A percentile compares a stretch with the other conserved stretches of the same genome.
Conservation (phyloP, 2,113 vertebrate genomes). For the Oreochromis aureus region DNA sequence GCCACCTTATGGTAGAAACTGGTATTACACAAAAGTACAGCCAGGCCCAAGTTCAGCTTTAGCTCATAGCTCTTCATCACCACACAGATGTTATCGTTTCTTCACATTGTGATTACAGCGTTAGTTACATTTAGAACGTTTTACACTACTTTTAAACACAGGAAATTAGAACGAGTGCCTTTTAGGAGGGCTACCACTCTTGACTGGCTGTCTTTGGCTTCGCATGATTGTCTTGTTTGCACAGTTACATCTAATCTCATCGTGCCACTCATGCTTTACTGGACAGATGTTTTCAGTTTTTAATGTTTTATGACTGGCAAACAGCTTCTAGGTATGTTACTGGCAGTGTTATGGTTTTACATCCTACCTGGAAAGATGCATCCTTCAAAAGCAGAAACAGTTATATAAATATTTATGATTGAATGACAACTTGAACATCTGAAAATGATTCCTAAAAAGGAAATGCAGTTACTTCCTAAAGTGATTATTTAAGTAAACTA, state of each 20-base stretch:
- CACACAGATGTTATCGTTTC: neutral
- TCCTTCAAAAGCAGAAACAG: neutral
- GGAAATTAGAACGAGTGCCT: too few relatives aligned
- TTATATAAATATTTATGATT: too few relatives aligned
- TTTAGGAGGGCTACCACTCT: neutral
- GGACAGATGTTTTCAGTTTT: neutral
- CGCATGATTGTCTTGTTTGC: neutral
- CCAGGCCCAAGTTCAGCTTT: neutral
- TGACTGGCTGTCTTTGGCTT: neutral
- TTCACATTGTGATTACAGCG: neutral
- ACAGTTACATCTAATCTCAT: neutral
- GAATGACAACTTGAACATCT: neutral
- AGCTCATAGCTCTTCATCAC: neutral
- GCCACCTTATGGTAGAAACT: neutral
- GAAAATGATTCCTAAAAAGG: neutral
- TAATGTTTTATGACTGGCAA: neutral
- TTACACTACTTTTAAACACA: neutral
- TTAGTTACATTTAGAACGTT: neutral
- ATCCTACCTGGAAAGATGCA: neutral
- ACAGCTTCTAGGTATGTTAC: neutral
- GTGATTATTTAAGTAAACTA: neutral
- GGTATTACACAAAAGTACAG: neutral
- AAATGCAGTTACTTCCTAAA: neutral
- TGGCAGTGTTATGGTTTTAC: neutral
- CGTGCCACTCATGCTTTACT: neutral